Conservation (phyloP, 2,888 invertebrate species). For the Amblyjoppa proteus region DNA sequence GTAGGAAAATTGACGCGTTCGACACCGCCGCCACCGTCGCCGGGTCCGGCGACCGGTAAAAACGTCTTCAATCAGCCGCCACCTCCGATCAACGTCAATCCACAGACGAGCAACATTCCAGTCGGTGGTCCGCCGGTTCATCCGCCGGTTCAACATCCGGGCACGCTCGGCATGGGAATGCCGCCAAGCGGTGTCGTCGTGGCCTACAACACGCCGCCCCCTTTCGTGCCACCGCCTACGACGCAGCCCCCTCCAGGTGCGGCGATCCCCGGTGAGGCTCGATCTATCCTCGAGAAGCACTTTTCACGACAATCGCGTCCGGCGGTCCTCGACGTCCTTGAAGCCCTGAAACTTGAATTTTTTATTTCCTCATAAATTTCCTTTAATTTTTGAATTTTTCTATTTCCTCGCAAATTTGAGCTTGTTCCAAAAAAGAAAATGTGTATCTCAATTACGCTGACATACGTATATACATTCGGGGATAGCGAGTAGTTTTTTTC, state of each 20-base stretch:
- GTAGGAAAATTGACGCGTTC: conserved; percentile 89
- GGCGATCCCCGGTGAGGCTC: conserved; percentile 75
- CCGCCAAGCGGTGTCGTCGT: conserved; percentile 83
- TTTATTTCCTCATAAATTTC: not conserved
- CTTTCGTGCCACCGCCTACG: conserved; percentile 81
- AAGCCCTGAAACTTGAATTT: not conserved
- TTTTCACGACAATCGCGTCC: no score
- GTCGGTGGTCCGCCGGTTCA: conserved; percentile 79
- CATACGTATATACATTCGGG: no score
- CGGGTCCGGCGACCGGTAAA: conserved; percentile 80
- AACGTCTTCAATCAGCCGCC: conserved; percentile 81
- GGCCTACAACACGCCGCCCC: conserved; percentile 81
- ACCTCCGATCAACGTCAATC: conserved; percentile 76
- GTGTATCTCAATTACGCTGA: no score
- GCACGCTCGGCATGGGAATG: conserved; percentile 81
- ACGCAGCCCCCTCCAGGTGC: conserved; percentile 80
- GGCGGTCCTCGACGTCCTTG: no score
- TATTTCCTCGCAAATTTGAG: no score
- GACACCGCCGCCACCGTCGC: conserved; percentile 86
- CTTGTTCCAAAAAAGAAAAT: no score
- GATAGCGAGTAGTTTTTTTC: no score
- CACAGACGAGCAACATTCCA: conserved; percentile 81
- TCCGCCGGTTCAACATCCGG: conserved; percentile 80
- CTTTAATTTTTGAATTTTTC: no score
- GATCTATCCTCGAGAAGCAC: no score